These are phyloP conservation scores for Amblyteles armatorius DNA, from an alignment of 2,888 invertebrate species.

Conservation along the genomic window DNA sequence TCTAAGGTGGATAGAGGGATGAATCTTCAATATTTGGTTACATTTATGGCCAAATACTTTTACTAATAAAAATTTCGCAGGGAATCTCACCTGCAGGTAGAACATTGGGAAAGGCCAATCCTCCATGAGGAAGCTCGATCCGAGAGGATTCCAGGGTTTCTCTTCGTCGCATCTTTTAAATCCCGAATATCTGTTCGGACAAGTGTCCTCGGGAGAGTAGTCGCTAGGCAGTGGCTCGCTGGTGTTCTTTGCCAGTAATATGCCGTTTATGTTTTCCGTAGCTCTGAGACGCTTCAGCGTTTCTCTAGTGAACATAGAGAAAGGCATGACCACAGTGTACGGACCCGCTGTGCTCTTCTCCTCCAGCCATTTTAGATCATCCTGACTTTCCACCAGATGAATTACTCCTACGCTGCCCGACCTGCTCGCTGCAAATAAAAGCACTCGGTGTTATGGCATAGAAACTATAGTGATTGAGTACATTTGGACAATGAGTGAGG, in stretches of 20 bases:
- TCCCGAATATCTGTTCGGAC: slow-evolving; percentile 92
- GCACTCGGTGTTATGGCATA: neutral
- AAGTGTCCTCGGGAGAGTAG: slow-evolving; percentile 88
- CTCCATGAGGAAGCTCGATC: slow-evolving; percentile 90
- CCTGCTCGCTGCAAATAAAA: slow-evolving; percentile 87
- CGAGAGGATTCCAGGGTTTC: slow-evolving; percentile 92
- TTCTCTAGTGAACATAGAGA: slow-evolving; percentile 87
- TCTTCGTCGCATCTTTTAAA: slow-evolving; percentile 85
- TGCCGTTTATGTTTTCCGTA: slow-evolving; percentile 87
- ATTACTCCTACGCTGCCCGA: slow-evolving; percentile 94
- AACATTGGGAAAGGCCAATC: slow-evolving; percentile 97
- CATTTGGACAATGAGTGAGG: neutral
- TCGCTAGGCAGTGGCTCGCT: slow-evolving; percentile 75
- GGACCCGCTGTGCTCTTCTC: slow-evolving; percentile 91
- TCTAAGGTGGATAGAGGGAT: too few relatives aligned
- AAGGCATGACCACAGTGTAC: slow-evolving; percentile 91
- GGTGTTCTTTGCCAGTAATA: slow-evolving; percentile 87
- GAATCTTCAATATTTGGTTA: too few relatives aligned
- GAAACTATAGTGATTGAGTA: slow-evolving; percentile 12
- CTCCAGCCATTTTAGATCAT: slow-evolving; percentile 91
- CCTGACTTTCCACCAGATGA: slow-evolving; percentile 88
- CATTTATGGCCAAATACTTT: too few relatives aligned
- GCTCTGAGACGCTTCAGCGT: slow-evolving; percentile 86
- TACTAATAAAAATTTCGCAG: too few relatives aligned
- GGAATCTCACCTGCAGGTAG: slow-evolving; percentile 86